Evolutionary conservation across 2,113 vertebrate genomes (phyloP).

Genomic region (Cyrtonyx montezumae): DNA sequence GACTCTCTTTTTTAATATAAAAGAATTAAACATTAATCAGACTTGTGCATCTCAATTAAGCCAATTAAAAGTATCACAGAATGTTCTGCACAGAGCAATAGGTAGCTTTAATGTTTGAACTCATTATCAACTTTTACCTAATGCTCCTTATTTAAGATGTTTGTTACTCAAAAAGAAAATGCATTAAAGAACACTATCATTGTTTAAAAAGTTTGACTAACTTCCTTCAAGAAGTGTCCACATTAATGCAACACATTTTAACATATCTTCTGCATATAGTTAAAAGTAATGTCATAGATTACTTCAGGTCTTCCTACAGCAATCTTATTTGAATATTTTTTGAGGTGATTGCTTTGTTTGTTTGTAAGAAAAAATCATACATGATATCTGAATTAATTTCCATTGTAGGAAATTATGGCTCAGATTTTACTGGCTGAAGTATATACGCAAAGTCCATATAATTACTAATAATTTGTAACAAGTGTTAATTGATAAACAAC

Average conservation of each 20-base stretch:
- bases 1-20: slow-evolving; percentile 86
- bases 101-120: slow-evolving; percentile 84
- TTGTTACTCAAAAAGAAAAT: slow-evolving; percentile 67
- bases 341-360: slow-evolving; percentile 1
- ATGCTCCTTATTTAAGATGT: slow-evolving; percentile 69
- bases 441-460: slow-evolving; percentile 81
- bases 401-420: slow-evolving; percentile 51
- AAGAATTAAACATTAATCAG: slow-evolving; percentile 90
- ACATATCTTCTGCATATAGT: neutral
- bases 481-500: slow-evolving; percentile 91
- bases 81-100: slow-evolving; percentile 75
- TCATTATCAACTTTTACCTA: slow-evolving; percentile 81
- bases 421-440: slow-evolving; percentile 69
- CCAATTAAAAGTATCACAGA: slow-evolving; percentile 90
- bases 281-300: neutral
- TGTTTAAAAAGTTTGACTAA: slow-evolving; percentile 2
- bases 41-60: slow-evolving; percentile 88
- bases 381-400: slow-evolving; percentile 34
- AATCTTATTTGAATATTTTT: slow-evolving; percentile 2
- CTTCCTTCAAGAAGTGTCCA: neutral
- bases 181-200: neutral
- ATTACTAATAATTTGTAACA: slow-evolving; percentile 91
- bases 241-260: neutral
- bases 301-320: slow-evolving; percentile 22
- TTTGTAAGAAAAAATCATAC: slow-evolving; percentile 13